phyloP scores from a whole-genome alignment of 2,888 invertebrate genomes.

The Melipona beecheii region DNA sequence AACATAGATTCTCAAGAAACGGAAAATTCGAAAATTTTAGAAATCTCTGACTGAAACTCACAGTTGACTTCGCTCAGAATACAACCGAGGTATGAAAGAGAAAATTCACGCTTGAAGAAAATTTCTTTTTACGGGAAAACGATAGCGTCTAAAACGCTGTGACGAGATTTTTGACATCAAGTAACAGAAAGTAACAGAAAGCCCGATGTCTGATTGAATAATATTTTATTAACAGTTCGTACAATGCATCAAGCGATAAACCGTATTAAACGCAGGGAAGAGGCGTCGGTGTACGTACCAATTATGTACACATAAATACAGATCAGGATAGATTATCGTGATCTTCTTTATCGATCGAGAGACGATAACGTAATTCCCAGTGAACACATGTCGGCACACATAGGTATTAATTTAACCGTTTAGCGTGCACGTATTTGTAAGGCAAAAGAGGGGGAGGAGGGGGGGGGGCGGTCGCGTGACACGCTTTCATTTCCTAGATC shows the following conservation, averaged over 20 bases:
- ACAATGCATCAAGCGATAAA: too few relatives aligned
- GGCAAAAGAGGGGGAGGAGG: not conserved
- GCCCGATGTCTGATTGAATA: not conserved
- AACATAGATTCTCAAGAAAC: too few relatives aligned
- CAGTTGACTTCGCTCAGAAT: not conserved
- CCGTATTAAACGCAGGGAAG: too few relatives aligned
- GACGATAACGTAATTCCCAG: not conserved
- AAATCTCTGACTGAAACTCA: not conserved
- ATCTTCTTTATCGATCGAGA: not conserved
- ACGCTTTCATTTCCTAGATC: conserved; percentile 25
- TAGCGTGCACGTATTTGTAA: conserved; percentile 1
- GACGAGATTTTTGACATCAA: not conserved
- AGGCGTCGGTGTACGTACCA: too few relatives aligned
- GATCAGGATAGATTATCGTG: not conserved
- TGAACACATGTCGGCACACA: not conserved
- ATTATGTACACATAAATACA: not conserved
- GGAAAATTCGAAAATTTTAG: not conserved
- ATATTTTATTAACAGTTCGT: not conserved
- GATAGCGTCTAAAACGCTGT: not conserved
- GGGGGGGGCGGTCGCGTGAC: conserved; percentile 18
- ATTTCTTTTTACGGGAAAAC: not conserved
- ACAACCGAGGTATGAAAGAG: not conserved
- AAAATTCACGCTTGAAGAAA: not conserved
- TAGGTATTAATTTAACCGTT: conserved; percentile 14
- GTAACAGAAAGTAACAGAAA: not conserved